Evolutionary conservation across 2,888 invertebrate species (phyloP).

Genomic region (Lottia gigantea): DNA sequence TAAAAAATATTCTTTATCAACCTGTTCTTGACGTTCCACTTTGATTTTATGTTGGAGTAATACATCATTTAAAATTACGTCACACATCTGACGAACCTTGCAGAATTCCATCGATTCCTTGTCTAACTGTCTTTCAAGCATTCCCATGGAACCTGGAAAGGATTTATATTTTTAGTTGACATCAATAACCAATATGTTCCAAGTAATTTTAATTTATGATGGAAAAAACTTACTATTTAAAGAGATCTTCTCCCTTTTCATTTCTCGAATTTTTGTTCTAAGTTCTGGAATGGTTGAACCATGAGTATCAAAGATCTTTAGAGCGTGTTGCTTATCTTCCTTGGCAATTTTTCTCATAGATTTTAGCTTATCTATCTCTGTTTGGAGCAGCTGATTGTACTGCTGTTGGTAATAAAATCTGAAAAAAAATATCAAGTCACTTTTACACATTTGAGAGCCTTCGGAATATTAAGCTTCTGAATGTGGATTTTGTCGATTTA

Average conservation of each 20-base stretch:
- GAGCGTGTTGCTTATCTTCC: neutral
- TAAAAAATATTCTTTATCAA: slow-evolving; percentile 12
- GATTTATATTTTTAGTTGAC: too few species aligned
- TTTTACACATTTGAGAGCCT: neutral
- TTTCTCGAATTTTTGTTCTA: neutral
- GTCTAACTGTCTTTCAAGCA: slow-evolving; percentile 17
- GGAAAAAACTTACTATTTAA: slow-evolving; percentile 4
- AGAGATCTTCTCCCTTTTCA: neutral
- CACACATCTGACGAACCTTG: slow-evolving; percentile 10
- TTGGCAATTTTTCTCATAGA: neutral
- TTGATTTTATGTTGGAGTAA: slow-evolving; percentile 10
- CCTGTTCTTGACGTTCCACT: slow-evolving; percentile 7
- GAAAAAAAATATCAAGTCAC: neutral
- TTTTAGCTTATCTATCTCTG: slow-evolving; percentile 5
- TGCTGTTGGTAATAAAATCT: slow-evolving; percentile 15
- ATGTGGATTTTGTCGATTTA: too few species aligned
- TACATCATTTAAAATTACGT: slow-evolving; percentile 5
- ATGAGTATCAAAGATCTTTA: neutral
- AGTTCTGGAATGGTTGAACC: neutral
- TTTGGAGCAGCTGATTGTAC: slow-evolving; percentile 11
- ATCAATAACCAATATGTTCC: too few species aligned
- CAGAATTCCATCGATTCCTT: slow-evolving; percentile 13
- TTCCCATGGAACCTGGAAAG: slow-evolving; percentile 7
- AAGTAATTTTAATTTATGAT: too few species aligned
- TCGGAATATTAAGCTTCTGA: too few species aligned